These are phyloP conservation scores for Thysanoteuthis rhombus DNA, from an alignment of 2,888 invertebrate genomes.

Conservation along the genomic window DNA sequence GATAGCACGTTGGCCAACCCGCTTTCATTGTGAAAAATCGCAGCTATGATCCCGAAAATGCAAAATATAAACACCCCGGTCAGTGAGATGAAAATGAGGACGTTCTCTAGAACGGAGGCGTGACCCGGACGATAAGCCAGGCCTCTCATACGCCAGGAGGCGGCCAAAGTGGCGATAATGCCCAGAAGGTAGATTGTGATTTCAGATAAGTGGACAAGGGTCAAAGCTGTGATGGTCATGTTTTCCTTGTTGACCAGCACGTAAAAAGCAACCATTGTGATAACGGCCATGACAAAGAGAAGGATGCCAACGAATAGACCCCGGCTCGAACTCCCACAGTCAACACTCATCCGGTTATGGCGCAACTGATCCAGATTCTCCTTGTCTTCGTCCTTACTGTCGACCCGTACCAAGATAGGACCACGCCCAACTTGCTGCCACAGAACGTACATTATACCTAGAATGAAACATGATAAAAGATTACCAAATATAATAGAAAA, in stretches of 20 bases:
- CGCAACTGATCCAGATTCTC: conserved; percentile 34
- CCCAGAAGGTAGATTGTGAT: conserved; percentile 86
- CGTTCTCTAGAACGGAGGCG: conserved; percentile 52
- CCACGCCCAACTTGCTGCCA: conserved; percentile 80
- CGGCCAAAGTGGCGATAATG: conserved; percentile 84
- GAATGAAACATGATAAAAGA: background rate
- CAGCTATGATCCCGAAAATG: conserved; percentile 91
- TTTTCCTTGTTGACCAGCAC: conserved; percentile 82
- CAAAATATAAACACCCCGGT: conserved; percentile 92
- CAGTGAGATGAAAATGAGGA: conserved; percentile 86
- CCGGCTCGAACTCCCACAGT: conserved; percentile 92
- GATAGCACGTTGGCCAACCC: conserved; percentile 81
- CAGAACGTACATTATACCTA: conserved; percentile 90
- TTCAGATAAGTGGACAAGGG: conserved; percentile 91
- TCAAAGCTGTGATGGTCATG: conserved; percentile 82
- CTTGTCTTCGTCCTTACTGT: conserved; percentile 35
- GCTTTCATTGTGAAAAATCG: conserved; percentile 83
- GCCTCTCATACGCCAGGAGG: conserved; percentile 81
- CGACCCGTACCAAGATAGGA: conserved; percentile 27
- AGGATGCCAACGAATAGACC: conserved; percentile 79
- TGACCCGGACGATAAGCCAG: conserved; percentile 42
- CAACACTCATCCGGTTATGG: conserved; percentile 70
- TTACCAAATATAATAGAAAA: background rate
- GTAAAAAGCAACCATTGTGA: conserved; percentile 88
- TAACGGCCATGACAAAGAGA: conserved; percentile 72